A percentile compares a stretch with the other conserved stretches of the same genome.
Evolutionary conservation across 2,888 invertebrate genomes (phyloP).

Genomic region (Stegophylla sp.): DNA sequence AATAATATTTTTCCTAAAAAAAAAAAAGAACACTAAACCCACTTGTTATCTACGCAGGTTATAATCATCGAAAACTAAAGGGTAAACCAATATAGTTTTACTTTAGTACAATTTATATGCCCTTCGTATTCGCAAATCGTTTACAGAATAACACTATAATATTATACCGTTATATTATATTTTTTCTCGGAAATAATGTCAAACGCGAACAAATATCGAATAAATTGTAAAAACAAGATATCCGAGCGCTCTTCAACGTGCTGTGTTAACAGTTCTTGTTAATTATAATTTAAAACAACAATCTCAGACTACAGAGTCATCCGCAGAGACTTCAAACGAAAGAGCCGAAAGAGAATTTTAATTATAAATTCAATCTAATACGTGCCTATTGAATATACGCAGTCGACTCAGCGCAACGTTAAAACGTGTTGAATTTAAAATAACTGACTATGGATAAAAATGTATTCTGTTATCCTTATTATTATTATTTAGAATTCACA

Average conservation of each 20-base stretch:
- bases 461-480: too few relatives aligned
- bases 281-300: not conserved
- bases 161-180: not conserved
- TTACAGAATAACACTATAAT: too few relatives aligned
- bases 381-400: not conserved
- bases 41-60: too few relatives aligned
- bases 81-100: too few relatives aligned
- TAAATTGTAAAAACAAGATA: not conserved
- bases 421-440: not conserved
- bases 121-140: too few relatives aligned
- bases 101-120: too few relatives aligned
- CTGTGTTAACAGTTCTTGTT: not conserved
- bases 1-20: too few relatives aligned
- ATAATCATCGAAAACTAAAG: too few relatives aligned
- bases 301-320: not conserved
- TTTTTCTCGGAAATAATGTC: not conserved
- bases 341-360: not conserved
- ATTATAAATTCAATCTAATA: not conserved
- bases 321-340: not conserved
- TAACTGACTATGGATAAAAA: not conserved
- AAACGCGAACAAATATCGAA: not conserved
- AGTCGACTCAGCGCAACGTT: not conserved
- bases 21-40: too few relatives aligned
- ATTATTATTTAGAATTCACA: too few relatives aligned
- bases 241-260: not conserved